These are phyloP conservation scores for Scytalopus superciliaris DNA, from an alignment of 2,113 vertebrate genomes.

Conservation along the genomic window DNA sequence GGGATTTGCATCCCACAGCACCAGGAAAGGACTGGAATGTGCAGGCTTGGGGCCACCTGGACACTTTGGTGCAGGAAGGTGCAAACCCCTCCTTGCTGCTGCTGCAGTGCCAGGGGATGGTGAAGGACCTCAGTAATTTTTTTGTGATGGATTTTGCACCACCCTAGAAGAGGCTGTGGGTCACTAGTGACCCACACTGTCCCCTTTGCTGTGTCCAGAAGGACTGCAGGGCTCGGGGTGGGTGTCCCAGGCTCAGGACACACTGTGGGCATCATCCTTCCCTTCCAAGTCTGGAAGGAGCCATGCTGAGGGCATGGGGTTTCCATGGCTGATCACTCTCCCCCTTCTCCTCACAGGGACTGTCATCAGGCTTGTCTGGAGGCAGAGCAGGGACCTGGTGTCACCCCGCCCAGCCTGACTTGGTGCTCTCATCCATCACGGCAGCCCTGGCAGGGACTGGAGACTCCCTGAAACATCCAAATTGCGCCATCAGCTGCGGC, in stretches of 20 bases:
- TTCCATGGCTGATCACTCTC: neutral
- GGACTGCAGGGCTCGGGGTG: neutral
- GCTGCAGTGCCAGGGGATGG: neutral
- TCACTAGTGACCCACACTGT: neutral
- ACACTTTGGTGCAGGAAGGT: accelerated
- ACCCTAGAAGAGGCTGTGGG: neutral
- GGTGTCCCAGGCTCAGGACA: neutral
- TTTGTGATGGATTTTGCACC: neutral
- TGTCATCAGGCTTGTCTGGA: accelerated
- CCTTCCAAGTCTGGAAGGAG: neutral
- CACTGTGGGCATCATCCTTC: neutral
- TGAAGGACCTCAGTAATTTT: accelerated
- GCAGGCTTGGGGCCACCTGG: neutral
- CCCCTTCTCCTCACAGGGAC: neutral
- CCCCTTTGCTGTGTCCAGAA: neutral
- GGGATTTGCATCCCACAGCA: neutral
- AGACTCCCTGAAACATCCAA: neutral
- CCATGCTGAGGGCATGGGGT: accelerated
- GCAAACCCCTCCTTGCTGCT: neutral
- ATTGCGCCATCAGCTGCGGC: neutral
- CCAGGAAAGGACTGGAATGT: neutral
- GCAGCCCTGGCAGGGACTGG: neutral
- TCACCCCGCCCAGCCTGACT: accelerated
- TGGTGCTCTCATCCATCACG: accelerated
- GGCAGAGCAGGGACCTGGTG: neutral